phyloP scores from a whole-genome alignment of 2,888 invertebrate species.

The Ophion ellenae region DNA sequence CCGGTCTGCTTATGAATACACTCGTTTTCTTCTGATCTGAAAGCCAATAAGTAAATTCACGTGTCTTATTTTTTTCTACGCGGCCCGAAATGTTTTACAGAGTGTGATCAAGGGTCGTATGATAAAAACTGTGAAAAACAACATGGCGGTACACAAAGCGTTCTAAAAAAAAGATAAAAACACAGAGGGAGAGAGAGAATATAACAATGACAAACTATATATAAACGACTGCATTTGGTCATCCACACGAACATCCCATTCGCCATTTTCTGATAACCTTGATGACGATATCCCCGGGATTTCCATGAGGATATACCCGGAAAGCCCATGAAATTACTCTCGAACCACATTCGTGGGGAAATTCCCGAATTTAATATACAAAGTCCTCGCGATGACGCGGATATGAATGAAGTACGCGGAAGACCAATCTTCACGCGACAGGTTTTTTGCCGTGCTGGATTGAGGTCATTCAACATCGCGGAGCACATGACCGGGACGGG shows the following conservation, averaged over 20 bases:
- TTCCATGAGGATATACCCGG: conserved; percentile 7
- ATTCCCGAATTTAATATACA: background rate
- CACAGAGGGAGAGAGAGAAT: background rate
- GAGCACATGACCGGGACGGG: background rate
- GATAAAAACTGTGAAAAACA: too few species aligned
- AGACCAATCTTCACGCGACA: background rate
- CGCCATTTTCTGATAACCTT: background rate
- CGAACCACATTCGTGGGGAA: background rate
- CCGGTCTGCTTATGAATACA: too few species aligned
- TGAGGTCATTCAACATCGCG: background rate
- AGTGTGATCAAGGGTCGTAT: too few species aligned
- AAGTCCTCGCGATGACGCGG: background rate
- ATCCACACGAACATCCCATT: conserved; percentile 2
- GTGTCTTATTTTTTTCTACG: too few species aligned
- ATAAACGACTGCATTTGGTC: background rate
- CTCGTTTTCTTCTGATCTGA: too few species aligned
- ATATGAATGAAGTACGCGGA: background rate
- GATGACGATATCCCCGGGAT: background rate
- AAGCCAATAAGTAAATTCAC: too few species aligned
- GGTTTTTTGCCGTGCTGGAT: background rate
- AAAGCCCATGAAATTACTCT: background rate
- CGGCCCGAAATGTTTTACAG: too few species aligned
- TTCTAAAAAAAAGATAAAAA: background rate
- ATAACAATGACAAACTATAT: background rate
- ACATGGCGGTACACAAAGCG: too few species aligned